Base-by-base conservation (phyloP, 2,888 invertebrate species). In the Melipona beecheii region DNA sequence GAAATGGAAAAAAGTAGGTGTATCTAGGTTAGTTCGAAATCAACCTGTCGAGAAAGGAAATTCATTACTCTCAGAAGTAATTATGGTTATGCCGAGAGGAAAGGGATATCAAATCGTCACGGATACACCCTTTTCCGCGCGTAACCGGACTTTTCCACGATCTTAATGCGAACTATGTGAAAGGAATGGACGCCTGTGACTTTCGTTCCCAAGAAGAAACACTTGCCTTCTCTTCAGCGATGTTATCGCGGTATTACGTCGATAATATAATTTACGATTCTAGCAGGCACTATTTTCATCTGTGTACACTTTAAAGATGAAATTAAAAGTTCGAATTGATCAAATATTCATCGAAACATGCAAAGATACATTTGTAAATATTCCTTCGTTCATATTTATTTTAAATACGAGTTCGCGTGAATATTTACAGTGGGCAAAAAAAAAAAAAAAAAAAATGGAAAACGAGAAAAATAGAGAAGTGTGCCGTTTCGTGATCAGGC, bases 151-250 rank as follows among this genome's bases (percentile, higher is more conserved):
- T 87, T 89, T 89, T 89, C 87, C 89, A 89, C 83, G 86, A 83
- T 82, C 75, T 50, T 66, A 65, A 75, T 56, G 70, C 43, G 65
- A 66, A 52, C 84, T 89, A 90, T 92, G 91, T 88, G 91, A 92
- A 92, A 90, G 90, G 88, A 91, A 89, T 81, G 85, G 75, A 70
- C 87, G 89, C 86, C 81, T 87, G 87, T 87, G 90, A 90, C 90
- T 91, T 88, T 91, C 89, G 87, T 90, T 90, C 90, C 88, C 89
- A 86, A 88, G 89, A 89, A 90, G 89, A 89, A 89, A 91, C 88
- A 86, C 81, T 86, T 87, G 89, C 83, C 87, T 87, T 88, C 86
- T 76, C 79, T 71, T 27, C 36, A 49, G 6, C 64, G 76, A 74
- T 68, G 73, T 64, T 74, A 71, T 60, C 68, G 24, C 36, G 75